Evolutionary conservation across 1,140 invertebrate species (phyloP), one percentile per base, ranked within the genome.

Genomic region (Drosophila pectinifera): DNA sequence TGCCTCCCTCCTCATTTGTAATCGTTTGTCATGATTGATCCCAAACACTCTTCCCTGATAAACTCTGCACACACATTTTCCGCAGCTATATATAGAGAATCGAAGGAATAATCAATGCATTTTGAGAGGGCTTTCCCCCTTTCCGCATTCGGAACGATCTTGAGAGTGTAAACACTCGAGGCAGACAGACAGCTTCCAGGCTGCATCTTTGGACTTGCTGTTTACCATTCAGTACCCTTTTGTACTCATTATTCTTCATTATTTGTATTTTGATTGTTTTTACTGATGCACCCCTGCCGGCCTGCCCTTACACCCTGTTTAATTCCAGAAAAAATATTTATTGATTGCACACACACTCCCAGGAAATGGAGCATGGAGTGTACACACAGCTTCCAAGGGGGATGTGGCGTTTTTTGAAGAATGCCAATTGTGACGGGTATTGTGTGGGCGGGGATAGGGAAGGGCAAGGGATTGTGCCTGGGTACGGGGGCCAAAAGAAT

Each of bases 321-420:
- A 77, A 81, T 73, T 75, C 55, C 54, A 72, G 57, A 54, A 68
- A 68, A 56, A 78, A 73, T 88, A 83, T 88, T 83, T 83, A 86
- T 86, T 76, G 79, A 86, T 85, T 81, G 57, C 69, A 46, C 58
- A 39, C 53, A 51, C 46, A 54, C 64, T 39, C 45, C 55, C 46
- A 59, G 57, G 41, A 68, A 56, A 57, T 51, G 61, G 48, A 53
- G 31, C 16, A 57, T 24, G 45, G 53, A 41, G 53, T 6, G 22
- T 18, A 20, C 20, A 26, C 38, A 61, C 34, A 64, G 34, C 56
- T 56, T 26, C 55, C 22, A 20, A 20, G 26, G 10, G 41, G 38
- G 58, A 38, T 55, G 74, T 38, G 65, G 49, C 36, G 24, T 36
- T 72, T 48, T 62, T 67, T 64, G 54, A 64, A 64, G 79, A 81